A percentile compares a stretch with the other conserved stretches of the same genome.
These are phyloP conservation scores for Muscicapa adusta DNA, from an alignment of 2,113 vertebrate genomes.

Conservation along the genomic window DNA sequence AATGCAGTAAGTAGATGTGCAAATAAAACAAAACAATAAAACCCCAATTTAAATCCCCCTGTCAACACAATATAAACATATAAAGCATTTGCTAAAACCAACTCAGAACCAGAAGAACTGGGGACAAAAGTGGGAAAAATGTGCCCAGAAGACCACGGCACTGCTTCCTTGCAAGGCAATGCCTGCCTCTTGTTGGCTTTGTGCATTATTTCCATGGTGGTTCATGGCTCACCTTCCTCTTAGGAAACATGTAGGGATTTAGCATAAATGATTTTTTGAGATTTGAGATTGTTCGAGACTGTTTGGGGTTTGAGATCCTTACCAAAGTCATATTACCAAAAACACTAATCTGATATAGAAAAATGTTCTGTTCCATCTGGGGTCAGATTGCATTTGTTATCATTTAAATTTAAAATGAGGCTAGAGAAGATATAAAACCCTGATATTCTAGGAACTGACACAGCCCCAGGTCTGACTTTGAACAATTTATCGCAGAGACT, in stretches of 20 bases:
- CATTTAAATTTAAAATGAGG: slow-evolving; percentile 62
- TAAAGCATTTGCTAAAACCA: background rate
- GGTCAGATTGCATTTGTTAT: slow-evolving; percentile 20
- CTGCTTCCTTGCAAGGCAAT: background rate
- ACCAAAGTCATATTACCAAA: background rate
- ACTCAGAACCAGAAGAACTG: background rate
- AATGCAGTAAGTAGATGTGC: background rate
- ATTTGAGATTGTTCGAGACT: background rate
- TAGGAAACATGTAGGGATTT: background rate
- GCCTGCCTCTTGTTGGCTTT: background rate
- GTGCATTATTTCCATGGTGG: background rate
- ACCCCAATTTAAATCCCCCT: background rate
- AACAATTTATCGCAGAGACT: slow-evolving; percentile 53
- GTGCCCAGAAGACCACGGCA: background rate
- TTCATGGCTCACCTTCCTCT: background rate
- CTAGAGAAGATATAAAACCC: slow-evolving; percentile 47
- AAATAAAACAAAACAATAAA: background rate
- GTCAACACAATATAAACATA: background rate
- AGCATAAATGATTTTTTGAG: background rate
- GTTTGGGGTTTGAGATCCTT: background rate
- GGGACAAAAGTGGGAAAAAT: background rate
- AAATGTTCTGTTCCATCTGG: background rate
- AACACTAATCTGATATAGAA: background rate
- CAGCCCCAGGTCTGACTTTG: slow-evolving; percentile 63
- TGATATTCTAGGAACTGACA: slow-evolving; percentile 65